Evolutionary conservation across 2,113 vertebrate species (phyloP).

Genomic region (Sylvilagus bachmani): DNA sequence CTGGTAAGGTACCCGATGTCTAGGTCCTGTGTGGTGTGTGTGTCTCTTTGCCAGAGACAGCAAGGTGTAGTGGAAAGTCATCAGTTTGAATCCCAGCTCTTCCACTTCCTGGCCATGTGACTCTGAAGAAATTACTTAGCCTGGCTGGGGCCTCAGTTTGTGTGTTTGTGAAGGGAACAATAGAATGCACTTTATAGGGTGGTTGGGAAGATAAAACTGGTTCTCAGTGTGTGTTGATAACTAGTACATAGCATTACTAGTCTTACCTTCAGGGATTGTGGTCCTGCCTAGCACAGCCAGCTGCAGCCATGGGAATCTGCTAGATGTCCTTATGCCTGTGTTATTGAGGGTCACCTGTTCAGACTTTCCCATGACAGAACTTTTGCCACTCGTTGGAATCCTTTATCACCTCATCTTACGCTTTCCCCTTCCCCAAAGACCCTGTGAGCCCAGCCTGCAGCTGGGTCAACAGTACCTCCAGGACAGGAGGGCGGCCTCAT

Average conservation of each 20-base stretch:
- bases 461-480: neutral
- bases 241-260: neutral
- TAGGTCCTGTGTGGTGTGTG: neutral
- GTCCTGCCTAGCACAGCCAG: neutral
- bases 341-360: neutral
- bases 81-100: neutral
- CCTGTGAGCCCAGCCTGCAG: neutral
- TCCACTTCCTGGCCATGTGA: neutral
- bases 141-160: neutral
- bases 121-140: neutral
- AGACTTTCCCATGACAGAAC: neutral
- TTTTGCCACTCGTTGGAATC: neutral
- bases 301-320: neutral
- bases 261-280: neutral
- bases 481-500: neutral
- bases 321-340: neutral
- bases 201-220: neutral
- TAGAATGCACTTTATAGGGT: neutral
- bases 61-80: neutral
- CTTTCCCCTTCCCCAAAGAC: neutral
- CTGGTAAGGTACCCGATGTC: neutral
- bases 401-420: neutral
- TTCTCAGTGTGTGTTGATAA: neutral
- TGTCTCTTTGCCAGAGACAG: neutral
- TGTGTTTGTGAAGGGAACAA: neutral